phyloP scores from a whole-genome alignment of 2,113 vertebrate genomes.

The Tichodroma muraria region DNA sequence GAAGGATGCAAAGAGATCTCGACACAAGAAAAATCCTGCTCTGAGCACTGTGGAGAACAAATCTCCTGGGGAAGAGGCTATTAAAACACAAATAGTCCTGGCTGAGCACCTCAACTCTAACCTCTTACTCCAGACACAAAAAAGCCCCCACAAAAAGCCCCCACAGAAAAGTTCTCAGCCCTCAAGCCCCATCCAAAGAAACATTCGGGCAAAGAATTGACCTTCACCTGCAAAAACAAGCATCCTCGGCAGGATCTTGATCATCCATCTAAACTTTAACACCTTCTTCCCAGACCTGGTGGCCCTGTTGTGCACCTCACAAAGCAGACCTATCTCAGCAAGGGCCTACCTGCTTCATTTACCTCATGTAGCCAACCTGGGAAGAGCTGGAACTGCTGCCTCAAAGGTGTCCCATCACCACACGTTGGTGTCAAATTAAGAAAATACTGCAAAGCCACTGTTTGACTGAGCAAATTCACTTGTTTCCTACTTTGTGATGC shows the following conservation, averaged over 20 bases:
- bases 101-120: not conserved
- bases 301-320: not conserved
- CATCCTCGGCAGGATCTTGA: not conserved
- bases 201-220: not conserved
- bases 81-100: not conserved
- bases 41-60: not conserved
- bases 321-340: not conserved
- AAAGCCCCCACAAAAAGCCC: not conserved
- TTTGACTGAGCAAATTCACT: not conserved
- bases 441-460: not conserved
- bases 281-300: not conserved
- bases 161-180: not conserved
- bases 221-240: not conserved
- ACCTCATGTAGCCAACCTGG: fast-evolving
- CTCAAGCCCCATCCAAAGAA: not conserved
- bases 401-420: not conserved
- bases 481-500: not conserved
- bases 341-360: not conserved
- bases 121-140: not conserved
- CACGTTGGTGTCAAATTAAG: not conserved
- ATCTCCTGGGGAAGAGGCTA: not conserved
- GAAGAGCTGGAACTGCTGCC: not conserved
- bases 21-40: not conserved
- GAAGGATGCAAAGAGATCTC: not conserved
- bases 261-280: not conserved